Evolutionary conservation across 2,888 invertebrate species (phyloP), one percentile per base, ranked within the genome.

Genomic region (Mimachlamys varia): DNA sequence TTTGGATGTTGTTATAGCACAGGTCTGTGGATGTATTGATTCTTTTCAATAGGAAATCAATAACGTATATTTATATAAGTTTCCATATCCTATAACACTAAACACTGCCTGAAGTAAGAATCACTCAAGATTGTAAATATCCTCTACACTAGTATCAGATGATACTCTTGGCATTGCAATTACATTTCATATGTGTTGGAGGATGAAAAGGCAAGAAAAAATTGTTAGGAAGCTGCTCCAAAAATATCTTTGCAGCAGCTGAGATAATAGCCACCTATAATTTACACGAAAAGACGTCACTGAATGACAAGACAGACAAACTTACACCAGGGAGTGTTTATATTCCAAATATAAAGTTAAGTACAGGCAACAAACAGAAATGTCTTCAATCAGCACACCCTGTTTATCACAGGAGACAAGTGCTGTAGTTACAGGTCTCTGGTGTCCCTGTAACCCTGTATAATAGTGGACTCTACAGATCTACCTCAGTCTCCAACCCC

Each of bases 301-400:
- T 76, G 76, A 76, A 76, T 76, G 27, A 76, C 76, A 76, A 76
- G 33, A 76, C 76, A 76, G 76, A 27, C 76, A 76, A 33, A 76
- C 76, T 2, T 27, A 27, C 76, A 33, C 76, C 1, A 17, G 76
- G 76, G 76, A 76, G 33, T 33, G 27, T 76, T 76, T 76, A 76
- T 17, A 76, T 76, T 76, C 76, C 76, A 76, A 76, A 76, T 76
- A 76, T 76, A 76, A 76, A 76, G 76, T 76, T 76, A 76, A 76
- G 76, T 76, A 76, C 27, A 76, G 76, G 33, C 76, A 76, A 76
- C 76, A 76, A 76, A 76, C 76, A 76, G 76, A 76, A 76, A 33
- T 33, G 33, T 76, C 76, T 33, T 76, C 76, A 27, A 76, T 76
- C 76, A 76, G 76, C 76, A 76, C 76, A 15, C 27, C 76, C 76